Base-by-base conservation (phyloP, 2,888 invertebrate species). In the Brachyptera putata region DNA sequence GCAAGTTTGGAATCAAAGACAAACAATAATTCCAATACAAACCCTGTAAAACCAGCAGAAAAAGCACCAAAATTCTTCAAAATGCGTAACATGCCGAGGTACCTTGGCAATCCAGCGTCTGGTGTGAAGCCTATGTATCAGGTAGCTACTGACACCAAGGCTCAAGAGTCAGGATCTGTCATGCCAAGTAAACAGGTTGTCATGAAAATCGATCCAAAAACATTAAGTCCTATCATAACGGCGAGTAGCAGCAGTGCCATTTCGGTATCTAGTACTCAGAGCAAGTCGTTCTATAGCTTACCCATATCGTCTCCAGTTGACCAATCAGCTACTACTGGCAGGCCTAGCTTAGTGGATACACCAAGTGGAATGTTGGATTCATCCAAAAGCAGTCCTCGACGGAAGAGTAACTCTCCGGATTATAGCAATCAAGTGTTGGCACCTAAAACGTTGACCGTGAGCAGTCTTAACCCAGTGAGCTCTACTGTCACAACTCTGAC, bases 41-140 rank as follows among this genome's bases (percentile, higher is more conserved):
- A 48, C 53, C 25, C 41, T 22, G 26, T 46, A 11, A 30, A 41
- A 30, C 22, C 65, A 37, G 56, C 63, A 56, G 56, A 66, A 16
- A 77, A 78, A 63, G 80, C 81, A 2, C 78, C 80, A 2, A 81
- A 81, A 67, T 81, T 82, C 61, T 82, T 82, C 66, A 82, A 82
- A 67, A 77, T 77, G 72, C 70, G 81, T 22, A 81, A 77, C 64
- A 75, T 79, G 69, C 81, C 81, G 0, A 69, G 81, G 60, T 82
- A 79, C 66, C 66, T 80, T 61, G 80, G 80, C 0, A 81, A 81
- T 67, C 83, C 82, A 0, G 79, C 81, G 0, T 81, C 81, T 0
- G 82, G 82, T 0, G 82, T 82, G 0, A 82, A 82, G 63, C 82
- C 82, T 0, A 78, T 82, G 77, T 83, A 81, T 64, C 78, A 79